These are phyloP conservation scores for Calliphora vicina DNA, from an alignment of 1,140 invertebrate genomes.

Conservation along the genomic window DNA sequence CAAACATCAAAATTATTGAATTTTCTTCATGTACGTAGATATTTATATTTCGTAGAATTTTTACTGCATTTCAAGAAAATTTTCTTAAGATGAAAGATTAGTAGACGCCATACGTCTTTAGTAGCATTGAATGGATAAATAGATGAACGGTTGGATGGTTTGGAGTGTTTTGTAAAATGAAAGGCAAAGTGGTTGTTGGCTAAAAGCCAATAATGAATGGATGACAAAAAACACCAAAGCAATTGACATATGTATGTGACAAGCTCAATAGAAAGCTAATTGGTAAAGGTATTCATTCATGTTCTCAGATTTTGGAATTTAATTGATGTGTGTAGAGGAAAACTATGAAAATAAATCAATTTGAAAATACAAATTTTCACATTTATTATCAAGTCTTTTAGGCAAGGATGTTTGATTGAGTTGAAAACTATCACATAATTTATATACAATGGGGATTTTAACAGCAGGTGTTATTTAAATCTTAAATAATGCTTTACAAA, in stretches of 20 bases:
- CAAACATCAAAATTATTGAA: background rate
- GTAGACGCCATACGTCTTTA: background rate
- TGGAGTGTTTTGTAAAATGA: background rate
- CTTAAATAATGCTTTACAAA: no score
- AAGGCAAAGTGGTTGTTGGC: conserved; percentile 11
- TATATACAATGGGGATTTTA: no score
- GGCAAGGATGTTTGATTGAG: background rate
- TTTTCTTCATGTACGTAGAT: no score
- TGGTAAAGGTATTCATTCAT: background rate
- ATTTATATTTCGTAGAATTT: background rate
- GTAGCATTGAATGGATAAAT: background rate
- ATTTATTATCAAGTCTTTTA: background rate
- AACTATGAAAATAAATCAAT: background rate
- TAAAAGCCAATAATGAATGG: background rate
- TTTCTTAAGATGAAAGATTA: background rate
- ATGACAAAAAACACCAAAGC: background rate
- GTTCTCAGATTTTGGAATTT: background rate
- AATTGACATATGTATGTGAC: conserved; percentile 15
- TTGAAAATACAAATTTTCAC: background rate
- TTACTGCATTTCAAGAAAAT: background rate
- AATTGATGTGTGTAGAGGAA: background rate
- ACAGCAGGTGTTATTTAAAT: no score
- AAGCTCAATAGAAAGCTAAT: conserved; percentile 24
- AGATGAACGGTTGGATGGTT: background rate
- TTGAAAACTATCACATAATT: background rate